These are phyloP conservation scores for Actinernus sp. DNA, from an alignment of 92 coral and sea anemone species.

Conservation along the genomic window DNA sequence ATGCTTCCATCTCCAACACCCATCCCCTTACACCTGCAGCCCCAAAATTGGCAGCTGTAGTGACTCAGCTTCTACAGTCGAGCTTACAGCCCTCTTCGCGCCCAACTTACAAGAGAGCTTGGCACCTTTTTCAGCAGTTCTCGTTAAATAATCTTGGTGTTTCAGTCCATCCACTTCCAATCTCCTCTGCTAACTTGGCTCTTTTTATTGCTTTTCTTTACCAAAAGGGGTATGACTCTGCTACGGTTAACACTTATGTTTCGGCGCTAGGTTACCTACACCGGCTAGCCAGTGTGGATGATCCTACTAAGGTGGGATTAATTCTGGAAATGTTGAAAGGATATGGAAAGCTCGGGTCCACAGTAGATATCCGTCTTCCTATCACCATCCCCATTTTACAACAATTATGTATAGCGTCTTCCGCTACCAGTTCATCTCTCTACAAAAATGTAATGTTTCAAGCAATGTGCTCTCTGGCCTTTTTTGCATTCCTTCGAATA, in stretches of 20 bases:
- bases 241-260: conserved; percentile 38
- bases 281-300: conserved; percentile 14
- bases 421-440: background rate
- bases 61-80: background rate
- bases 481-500: conserved; percentile 14
- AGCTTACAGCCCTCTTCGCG: background rate
- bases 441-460: conserved; percentile 1
- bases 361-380: conserved; percentile 44
- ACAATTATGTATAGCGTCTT: conserved; percentile 12
- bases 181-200: conserved; percentile 20
- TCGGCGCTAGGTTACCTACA: conserved; percentile 61
- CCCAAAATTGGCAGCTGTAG: background rate
- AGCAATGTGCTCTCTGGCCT: conserved; percentile 36
- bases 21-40: background rate
- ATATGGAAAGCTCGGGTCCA: conserved; percentile 39
- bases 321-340: conserved; percentile 49
- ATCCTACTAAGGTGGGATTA: conserved; percentile 37
- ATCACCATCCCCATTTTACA: conserved; percentile 49
- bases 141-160: background rate
- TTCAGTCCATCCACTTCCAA: conserved; percentile 5
- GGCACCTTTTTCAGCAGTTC: background rate
- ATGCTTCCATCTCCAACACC: background rate
- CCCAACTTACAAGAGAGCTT: background rate
- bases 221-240: conserved; percentile 22
- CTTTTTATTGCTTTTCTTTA: conserved; percentile 31